Evolutionary conservation across 2,113 vertebrate genomes (phyloP).

Genomic region (Macrotis lagotis): DNA sequence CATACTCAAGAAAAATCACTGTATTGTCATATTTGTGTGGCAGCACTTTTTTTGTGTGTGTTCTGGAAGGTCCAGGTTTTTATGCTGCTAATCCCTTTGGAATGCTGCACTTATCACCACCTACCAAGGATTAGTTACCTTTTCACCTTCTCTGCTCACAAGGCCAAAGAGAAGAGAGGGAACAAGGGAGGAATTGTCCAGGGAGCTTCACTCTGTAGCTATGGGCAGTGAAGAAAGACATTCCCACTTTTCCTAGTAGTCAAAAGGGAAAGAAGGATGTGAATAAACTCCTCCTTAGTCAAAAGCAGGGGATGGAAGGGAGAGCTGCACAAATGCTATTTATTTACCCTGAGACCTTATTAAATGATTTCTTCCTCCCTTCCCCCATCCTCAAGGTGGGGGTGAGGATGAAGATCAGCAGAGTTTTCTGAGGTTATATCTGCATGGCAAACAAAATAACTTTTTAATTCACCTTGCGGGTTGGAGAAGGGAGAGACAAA

Average conservation of each 20-base stretch:
- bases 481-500: background rate
- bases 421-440: background rate
- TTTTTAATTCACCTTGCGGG: background rate
- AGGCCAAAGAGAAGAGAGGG: background rate
- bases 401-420: background rate
- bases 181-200: slow-evolving; percentile 53
- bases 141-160: slow-evolving; percentile 38
- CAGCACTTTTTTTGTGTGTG: background rate
- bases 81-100: slow-evolving; percentile 59
- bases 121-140: slow-evolving; percentile 65
- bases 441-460: slow-evolving; percentile 8
- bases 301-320: background rate
- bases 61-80: slow-evolving; percentile 38
- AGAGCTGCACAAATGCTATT: background rate
- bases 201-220: slow-evolving; percentile 48
- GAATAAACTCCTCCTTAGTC: slow-evolving; percentile 17
- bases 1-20: slow-evolving; percentile 13
- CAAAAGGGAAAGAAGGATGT: slow-evolving; percentile 31
- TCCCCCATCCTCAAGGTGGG: background rate
- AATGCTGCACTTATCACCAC: slow-evolving; percentile 71
- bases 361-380: background rate
- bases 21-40: background rate
- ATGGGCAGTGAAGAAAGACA: background rate
- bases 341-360: slow-evolving; percentile 3
- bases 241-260: slow-evolving; percentile 32